Evolutionary conservation across 2,888 invertebrate species (phyloP), one percentile per base, ranked within the genome.

Genomic region (Agrilus cyanescens): DNA sequence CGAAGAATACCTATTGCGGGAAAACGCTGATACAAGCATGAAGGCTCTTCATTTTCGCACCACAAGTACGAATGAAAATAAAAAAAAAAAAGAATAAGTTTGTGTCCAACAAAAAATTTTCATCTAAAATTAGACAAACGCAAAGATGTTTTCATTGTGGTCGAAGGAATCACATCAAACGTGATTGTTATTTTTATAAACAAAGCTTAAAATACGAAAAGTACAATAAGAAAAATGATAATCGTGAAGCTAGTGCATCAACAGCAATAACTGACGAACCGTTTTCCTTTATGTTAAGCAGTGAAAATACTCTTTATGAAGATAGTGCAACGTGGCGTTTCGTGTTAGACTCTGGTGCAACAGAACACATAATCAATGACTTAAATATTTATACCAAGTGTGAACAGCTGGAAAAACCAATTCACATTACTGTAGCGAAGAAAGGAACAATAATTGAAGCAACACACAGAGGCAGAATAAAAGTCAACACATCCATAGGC

Each of bases 21-120:
- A 48, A 42, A 42, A 42, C 40, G 20, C 37, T 10, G 37, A 48
- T 32, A 46, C 41, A 14, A 46, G 41, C 12, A 37, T 40, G 15
- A 46, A 44, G 37, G 44, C 39, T 15, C 43, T 41, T 31, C 41
- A 44, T 46, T 42, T 38, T 18, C 40, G 15, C 16, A 20, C 14
- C 15, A 43, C 25, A 7, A 47, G 25, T 30, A 30, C 20, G 35
- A 45, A 33, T 38, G 18, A 18, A 18, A 4, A 18, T 18, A 3
- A 5, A 18, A 18, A 18, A 5, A 18, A 18, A 18, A 18, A 18
- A 5, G 18, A 18, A n/a, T 18, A 18, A 18, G 18, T 18, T 18
- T 18, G 18, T 5, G 18, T n/a, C n/a, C n/a, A n/a, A n/a, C n/a
- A n/a, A n/a, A n/a, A n/a, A n/a, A n/a, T n/a, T 12, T 16, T 50